Percentiles rank a stretch among this genome's conserved stretches.
Evolutionary conservation across 2,113 vertebrate genomes (phyloP).

Genomic region (Zapus hudsonius): DNA sequence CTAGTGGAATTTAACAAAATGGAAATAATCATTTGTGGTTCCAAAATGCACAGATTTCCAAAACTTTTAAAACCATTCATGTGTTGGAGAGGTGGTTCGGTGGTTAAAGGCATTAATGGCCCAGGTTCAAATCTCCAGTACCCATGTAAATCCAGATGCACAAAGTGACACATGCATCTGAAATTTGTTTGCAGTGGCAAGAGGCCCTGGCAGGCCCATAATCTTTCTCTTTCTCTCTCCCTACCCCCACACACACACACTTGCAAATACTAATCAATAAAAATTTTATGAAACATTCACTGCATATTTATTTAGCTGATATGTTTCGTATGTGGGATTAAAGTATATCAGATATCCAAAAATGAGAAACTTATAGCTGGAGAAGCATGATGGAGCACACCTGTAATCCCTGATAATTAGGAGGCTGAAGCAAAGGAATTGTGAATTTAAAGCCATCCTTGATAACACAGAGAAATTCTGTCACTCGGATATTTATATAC

Average conservation of each 20-base stretch:
- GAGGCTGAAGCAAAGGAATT: background rate
- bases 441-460: background rate
- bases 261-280: background rate
- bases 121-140: too few species aligned
- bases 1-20: slow-evolving; percentile 27
- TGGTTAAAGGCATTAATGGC: too few species aligned
- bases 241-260: too few species aligned
- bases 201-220: too few species aligned
- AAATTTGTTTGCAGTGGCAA: too few species aligned
- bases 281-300: background rate
- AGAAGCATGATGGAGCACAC: background rate
- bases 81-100: too few species aligned
- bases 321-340: background rate
- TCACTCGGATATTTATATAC: background rate
- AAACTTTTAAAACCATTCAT: slow-evolving; percentile 9
- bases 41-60: background rate
- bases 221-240: too few species aligned
- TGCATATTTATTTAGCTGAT: background rate
- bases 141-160: too few species aligned
- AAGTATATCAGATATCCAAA: background rate
- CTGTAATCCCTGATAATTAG: background rate
- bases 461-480: background rate
- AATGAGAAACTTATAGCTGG: background rate
- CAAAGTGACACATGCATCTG: background rate
- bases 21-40: background rate